These are phyloP conservation scores for Poeciliopsis turrubarensis DNA, from an alignment of 2,113 vertebrate genomes.

Conservation along the genomic window DNA sequence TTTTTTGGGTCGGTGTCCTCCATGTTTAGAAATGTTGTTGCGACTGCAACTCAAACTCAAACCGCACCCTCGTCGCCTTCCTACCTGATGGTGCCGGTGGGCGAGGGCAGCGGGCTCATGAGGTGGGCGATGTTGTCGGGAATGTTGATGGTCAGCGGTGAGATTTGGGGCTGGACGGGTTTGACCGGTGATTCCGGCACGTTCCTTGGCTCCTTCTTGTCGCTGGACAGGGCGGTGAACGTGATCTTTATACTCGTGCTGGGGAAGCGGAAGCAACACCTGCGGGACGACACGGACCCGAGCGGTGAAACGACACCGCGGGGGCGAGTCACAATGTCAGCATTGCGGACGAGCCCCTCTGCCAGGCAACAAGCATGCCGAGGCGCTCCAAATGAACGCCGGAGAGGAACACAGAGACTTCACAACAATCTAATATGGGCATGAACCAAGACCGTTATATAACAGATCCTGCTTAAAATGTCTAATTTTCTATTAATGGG, in stretches of 20 bases:
- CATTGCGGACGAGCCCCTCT: not conserved
- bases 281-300: slow-evolving; percentile 44
- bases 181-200: slow-evolving; percentile 92
- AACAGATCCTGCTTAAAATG: slow-evolving; percentile 43
- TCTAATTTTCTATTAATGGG: slow-evolving; percentile 54
- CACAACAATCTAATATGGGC: slow-evolving; percentile 65
- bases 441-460: slow-evolving; percentile 35
- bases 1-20: not conserved
- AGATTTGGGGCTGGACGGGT: slow-evolving; percentile 93
- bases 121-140: slow-evolving; percentile 97
- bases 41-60: not conserved
- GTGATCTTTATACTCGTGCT: slow-evolving; percentile 99
- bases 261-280: slow-evolving; percentile 97
- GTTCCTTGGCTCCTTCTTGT: slow-evolving; percentile 93
- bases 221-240: slow-evolving; percentile 92
- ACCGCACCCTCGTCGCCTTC: not conserved
- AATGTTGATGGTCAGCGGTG: slow-evolving; percentile 98
- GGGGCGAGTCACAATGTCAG: not conserved
- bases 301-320: not conserved
- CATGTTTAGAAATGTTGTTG: not conserved
- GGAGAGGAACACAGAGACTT: slow-evolving; percentile 4
- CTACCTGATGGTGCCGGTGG: slow-evolving; percentile 97
- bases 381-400: slow-evolving; percentile 27
- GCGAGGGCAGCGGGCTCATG: slow-evolving; percentile 97
- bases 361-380: slow-evolving; percentile 33